These are phyloP conservation scores for Larimichthys crocea DNA, from an alignment of 2,113 vertebrate species.

Conservation along the genomic window DNA sequence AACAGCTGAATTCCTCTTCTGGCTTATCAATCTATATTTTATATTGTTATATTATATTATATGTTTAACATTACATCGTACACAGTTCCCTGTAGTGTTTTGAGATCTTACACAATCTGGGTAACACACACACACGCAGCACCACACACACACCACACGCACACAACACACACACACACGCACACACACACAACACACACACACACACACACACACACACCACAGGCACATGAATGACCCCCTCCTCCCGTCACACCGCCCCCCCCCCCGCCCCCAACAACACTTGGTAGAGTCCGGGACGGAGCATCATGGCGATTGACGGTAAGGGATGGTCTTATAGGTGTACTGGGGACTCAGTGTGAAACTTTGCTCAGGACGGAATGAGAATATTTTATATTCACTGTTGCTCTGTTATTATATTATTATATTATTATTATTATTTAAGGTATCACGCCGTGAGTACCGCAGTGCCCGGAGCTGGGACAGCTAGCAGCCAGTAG, in stretches of 20 bases:
- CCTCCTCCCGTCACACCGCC: conserved; percentile 36
- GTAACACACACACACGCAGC: too few relatives aligned
- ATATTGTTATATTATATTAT: too few relatives aligned
- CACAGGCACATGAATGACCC: conserved; percentile 56
- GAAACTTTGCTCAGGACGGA: conserved; percentile 70
- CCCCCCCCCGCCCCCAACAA: conserved; percentile 34
- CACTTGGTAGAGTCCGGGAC: conserved; percentile 85
- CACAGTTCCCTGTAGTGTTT: too few relatives aligned
- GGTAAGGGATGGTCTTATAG: conserved; percentile 86
- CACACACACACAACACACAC: conserved; percentile 23
- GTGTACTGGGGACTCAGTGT: conserved; percentile 70
- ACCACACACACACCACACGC: too few relatives aligned
- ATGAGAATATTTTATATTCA: neutral
- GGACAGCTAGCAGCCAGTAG: conserved; percentile 52
- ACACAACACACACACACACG: too few relatives aligned
- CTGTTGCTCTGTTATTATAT: neutral
- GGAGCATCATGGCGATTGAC: conserved; percentile 93
- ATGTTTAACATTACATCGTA: too few relatives aligned
- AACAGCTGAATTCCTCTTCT: too few relatives aligned
- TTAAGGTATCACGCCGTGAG: neutral
- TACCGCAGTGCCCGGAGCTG: conserved; percentile 59
- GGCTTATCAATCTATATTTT: too few relatives aligned
- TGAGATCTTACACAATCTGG: too few relatives aligned
- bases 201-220: conserved; percentile 3
- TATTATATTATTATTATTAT: neutral